Base-by-base conservation (phyloP, 2,113 vertebrate species). In the Dasyurus viverrinus region DNA sequence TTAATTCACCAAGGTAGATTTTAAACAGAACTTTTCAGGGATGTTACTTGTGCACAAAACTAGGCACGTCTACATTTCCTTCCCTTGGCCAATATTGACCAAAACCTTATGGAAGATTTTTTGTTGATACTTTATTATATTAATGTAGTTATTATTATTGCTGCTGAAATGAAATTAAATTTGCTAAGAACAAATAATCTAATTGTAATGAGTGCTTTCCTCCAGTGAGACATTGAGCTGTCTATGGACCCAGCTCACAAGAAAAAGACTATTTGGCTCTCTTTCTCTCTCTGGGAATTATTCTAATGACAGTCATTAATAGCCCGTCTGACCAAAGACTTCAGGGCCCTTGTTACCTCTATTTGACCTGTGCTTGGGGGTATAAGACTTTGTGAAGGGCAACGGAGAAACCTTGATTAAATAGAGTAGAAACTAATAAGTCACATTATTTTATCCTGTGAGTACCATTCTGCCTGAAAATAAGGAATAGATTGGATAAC, bases 271-370 rank as follows among this genome's bases (percentile, higher is more conserved):
- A 84, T 84, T 84, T 84, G n/a, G 68, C 68, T 84, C n/a, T 84
- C 19, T 84, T 84, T 84, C 68, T 42, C 68, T 84, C 68, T 84
- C 68, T 84, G 68, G 68, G 68, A 84, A 84, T 84, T 84, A 84
- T 84, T 84, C 68, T 84, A 84, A 84, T 84, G 68, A 84, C 68
- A 84, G 68, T 84, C 68, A 84, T 84, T 84, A 84, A 84, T 84
- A 84, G 68, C n/a, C 68, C n/a, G 42, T 84, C 68, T 42, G n/a
- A 84, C 42, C 68, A 84, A 84, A 84, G 68, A 42, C 68, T 42
- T 84, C 68, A 84, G 68, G 68, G 68, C 68, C n/a, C 68, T 84
- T 36, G 23, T 84, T 84, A 42, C 68, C 68, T 84, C 68, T 23
- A 84, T 84, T 84, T 42, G 68, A 84, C 68, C 68, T 84, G 68